Conservation (phyloP, 2,888 invertebrate genomes). For the Heliconius sara region DNA sequence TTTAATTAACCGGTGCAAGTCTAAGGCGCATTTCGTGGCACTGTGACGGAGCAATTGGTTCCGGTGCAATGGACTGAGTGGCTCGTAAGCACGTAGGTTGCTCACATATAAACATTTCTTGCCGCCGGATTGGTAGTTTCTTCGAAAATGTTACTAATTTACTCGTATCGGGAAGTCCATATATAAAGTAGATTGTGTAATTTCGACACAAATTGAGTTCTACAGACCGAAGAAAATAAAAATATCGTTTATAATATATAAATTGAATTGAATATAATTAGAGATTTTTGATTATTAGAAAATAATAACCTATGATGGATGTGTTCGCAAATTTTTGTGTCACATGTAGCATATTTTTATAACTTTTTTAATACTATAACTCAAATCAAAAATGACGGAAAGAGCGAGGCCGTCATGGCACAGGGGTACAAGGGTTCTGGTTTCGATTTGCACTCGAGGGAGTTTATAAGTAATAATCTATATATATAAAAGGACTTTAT, state of each 20-base stretch:
- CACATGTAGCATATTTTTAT: too few species aligned
- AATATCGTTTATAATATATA: neutral
- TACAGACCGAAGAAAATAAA: neutral
- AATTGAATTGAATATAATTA: neutral
- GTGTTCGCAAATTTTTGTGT: too few species aligned
- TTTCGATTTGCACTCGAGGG: too few species aligned
- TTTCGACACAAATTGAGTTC: neutral
- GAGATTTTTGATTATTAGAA: neutral
- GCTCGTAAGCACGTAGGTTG: conserved; percentile 74
- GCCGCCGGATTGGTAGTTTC: conserved; percentile 59
- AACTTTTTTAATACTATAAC: too few species aligned
- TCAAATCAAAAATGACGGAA: too few species aligned
- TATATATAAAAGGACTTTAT: too few species aligned
- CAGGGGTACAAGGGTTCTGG: too few species aligned
- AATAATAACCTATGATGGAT: neutral
- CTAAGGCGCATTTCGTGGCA: conserved; percentile 72
- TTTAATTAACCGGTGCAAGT: conserved; percentile 79
- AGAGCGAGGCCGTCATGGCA: too few species aligned
- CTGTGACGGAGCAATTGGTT: conserved; percentile 79
- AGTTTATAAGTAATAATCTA: too few species aligned
- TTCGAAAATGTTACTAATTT: neutral
- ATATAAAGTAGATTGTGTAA: neutral
- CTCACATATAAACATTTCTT: conserved; percentile 74
- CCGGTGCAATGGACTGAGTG: conserved; percentile 65
- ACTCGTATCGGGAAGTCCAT: neutral